Evolutionary conservation across 2,797 vertebrate genomes (phyloP).

Genomic region (Hephaestus fuliginosus): DNA sequence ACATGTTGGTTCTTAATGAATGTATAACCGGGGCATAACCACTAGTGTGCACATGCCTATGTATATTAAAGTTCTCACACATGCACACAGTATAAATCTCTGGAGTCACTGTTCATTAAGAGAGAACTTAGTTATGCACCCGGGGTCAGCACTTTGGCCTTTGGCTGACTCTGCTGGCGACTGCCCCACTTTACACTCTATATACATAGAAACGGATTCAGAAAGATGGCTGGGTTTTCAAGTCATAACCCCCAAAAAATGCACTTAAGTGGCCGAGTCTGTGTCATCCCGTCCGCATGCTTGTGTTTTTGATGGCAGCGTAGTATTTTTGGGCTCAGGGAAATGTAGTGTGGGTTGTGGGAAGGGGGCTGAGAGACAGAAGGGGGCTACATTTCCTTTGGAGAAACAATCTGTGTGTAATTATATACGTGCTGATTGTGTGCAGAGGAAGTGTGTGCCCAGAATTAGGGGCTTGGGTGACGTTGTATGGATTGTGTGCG

Average conservation of each 20-base stretch:
- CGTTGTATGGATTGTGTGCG: slow-evolving; percentile 48
- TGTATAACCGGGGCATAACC: slow-evolving; percentile 33
- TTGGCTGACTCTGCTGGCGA: slow-evolving; percentile 28
- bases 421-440: slow-evolving; percentile 85
- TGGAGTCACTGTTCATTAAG: slow-evolving; percentile 19
- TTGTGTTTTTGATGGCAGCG: slow-evolving; percentile 52
- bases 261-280: neutral
- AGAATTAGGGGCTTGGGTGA: slow-evolving; percentile 75
- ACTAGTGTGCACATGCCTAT: slow-evolving; percentile 51
- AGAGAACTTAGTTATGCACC: slow-evolving; percentile 10
- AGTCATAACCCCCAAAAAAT: slow-evolving; percentile 28
- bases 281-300: slow-evolving; percentile 29
- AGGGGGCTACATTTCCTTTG: slow-evolving; percentile 76
- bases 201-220: neutral
- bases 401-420: slow-evolving; percentile 84
- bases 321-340: slow-evolving; percentile 63
- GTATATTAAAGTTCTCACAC: slow-evolving; percentile 53
- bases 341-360: slow-evolving; percentile 67
- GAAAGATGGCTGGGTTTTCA: slow-evolving; percentile 8
- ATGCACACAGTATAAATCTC: slow-evolving; percentile 43
- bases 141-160: slow-evolving; percentile 55
- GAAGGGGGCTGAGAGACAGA: slow-evolving; percentile 57
- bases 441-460: slow-evolving; percentile 80
- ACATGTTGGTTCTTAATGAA: slow-evolving; percentile 54
- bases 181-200: slow-evolving; percentile 17